These are phyloP conservation scores for Slavum lentiscoides DNA, from an alignment of 2,888 invertebrate species.

Conservation along the genomic window DNA sequence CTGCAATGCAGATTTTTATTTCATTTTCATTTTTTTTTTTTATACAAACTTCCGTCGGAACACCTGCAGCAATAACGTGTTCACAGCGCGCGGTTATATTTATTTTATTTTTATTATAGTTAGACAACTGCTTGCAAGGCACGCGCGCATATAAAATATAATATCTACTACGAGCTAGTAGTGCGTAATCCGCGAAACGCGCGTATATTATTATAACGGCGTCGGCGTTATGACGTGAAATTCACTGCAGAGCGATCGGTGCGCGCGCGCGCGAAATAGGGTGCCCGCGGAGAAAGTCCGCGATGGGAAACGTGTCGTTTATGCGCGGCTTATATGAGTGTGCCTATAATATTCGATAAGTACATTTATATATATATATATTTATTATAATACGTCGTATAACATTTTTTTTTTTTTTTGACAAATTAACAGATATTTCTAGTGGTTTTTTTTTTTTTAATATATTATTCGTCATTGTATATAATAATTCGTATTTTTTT, in stretches of 20 bases:
- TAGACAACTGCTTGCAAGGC: background rate
- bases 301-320: too few species aligned
- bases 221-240: background rate
- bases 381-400: too few species aligned
- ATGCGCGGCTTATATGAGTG: too few species aligned
- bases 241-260: background rate
- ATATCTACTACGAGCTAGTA: background rate
- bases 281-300: background rate
- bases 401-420: too few species aligned
- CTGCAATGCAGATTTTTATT: background rate
- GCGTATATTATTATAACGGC: too few species aligned
- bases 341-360: too few species aligned
- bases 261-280: background rate
- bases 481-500: too few species aligned
- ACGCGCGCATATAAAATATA: background rate
- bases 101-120: background rate
- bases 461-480: too few species aligned
- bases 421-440: too few species aligned
- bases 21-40: conserved; percentile 14
- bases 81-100: background rate
- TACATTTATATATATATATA: too few species aligned
- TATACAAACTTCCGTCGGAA: background rate
- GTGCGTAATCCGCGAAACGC: too few species aligned
- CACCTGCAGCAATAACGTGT: background rate
- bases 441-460: too few species aligned